These are phyloP conservation scores for Serrognathus titanus DNA, from an alignment of 2,888 invertebrate genomes.

Conservation along the genomic window DNA sequence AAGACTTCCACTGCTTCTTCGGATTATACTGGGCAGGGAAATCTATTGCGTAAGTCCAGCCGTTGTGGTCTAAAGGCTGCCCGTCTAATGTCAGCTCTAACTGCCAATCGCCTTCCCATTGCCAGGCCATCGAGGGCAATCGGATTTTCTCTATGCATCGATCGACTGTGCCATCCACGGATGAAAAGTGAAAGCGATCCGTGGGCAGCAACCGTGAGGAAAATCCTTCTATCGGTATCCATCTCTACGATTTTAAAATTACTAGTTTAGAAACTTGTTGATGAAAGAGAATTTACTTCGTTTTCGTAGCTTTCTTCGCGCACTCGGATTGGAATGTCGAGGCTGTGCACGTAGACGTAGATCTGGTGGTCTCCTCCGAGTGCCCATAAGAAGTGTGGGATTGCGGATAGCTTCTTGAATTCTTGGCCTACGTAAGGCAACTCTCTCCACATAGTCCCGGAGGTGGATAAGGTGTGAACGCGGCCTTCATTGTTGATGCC, in stretches of 20 bases:
- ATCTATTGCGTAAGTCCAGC: conserved; percentile 92
- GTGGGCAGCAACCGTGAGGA: conserved; percentile 80
- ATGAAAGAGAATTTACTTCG: too few species aligned
- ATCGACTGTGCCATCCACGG: conserved; percentile 75
- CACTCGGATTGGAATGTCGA: conserved; percentile 86
- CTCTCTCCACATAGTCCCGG: conserved; percentile 80
- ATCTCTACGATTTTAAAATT: conserved; percentile 64
- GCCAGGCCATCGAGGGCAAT: conserved; percentile 92
- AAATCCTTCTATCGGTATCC: conserved; percentile 89
- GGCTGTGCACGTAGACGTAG: conserved; percentile 84
- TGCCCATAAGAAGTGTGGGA: conserved; percentile 86
- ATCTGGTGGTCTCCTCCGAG: conserved; percentile 91
- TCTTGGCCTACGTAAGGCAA: conserved; percentile 82
- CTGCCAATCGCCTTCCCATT: conserved; percentile 95
- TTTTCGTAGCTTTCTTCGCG: conserved; percentile 91
- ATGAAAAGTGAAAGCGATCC: conserved; percentile 83
- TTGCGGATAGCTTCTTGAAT: conserved; percentile 83
- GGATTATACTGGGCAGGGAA: conserved; percentile 80
- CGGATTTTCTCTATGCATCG: conserved; percentile 77
- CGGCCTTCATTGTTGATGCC: conserved; percentile 85
- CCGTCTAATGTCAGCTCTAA: conserved; percentile 80
- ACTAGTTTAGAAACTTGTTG: too few species aligned
- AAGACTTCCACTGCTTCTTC: conserved; percentile 84
- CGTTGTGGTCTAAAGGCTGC: conserved; percentile 83
- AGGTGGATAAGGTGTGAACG: conserved; percentile 79